Base-by-base conservation (phyloP, 2,888 invertebrate species). In the Prenolepis imparis region DNA sequence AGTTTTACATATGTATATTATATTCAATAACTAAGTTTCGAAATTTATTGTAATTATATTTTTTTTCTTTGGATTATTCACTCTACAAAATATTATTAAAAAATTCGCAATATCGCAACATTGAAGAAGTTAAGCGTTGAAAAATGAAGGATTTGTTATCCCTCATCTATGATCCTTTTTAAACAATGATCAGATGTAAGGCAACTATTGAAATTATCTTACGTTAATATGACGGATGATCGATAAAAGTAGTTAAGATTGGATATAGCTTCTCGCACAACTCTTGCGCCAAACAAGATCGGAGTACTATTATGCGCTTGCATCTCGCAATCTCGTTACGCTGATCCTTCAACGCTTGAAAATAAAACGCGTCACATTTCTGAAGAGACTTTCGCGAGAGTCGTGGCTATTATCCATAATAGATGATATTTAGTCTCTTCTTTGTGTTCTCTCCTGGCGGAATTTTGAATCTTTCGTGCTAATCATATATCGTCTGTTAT, bases 181-280 rank as follows among this genome's bases (percentile, higher is more conserved):
- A 59, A 28, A 21, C 39, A 32, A 36, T 72, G 44, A 78, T 24
- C 36, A 72, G 44, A 59, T 21, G 36, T 59, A 72, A 78, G 44
- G 44, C 44, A 28, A 72, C 59, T 72, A 70, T 48, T 80, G 44
- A 80, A 80, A 61, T 70, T 78, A 78, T 32, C 68, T 68, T 57
- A 66, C 66, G 66, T 18, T 64, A 70, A 44, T 59, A 44, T 70
- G 70, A 80, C 61, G 78, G 70, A 59, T 80, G 78, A 80, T 80
- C 78, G 78, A 80, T 80, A 72, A 80, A 80, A 80, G 72, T 44
- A 80, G 59, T 72, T 72, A 70, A 59, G 66, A 70, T 48, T 59
- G 59, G 44, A 59, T 70, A 70, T 70, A 70, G 78, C 59, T 36
- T n/a, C 24, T 36, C 78, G n/a, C 44, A 24, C 59, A 44, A 59